phyloP scores from a whole-genome alignment of 2,797 vertebrate genomes.

The Leptatherina wallacei region DNA sequence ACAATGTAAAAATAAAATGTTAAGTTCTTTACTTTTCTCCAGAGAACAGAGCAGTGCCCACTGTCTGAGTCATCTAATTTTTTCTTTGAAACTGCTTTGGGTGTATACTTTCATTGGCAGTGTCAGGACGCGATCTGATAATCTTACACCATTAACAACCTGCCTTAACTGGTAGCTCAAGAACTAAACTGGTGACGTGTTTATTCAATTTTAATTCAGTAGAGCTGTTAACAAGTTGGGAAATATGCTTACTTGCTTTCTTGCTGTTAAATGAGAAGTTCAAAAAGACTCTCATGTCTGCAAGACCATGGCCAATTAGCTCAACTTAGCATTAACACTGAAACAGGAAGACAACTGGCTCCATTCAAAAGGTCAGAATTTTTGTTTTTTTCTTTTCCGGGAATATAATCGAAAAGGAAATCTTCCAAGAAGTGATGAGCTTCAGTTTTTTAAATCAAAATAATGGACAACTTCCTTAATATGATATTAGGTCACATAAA shows the following conservation, averaged over 20 bases:
- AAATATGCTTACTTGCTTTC: not conserved
- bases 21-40: not conserved
- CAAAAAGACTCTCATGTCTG: not conserved
- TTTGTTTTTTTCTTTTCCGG: not conserved
- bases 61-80: not conserved
- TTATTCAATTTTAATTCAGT: not conserved
- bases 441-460: not conserved
- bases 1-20: not conserved
- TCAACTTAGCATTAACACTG: not conserved
- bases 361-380: not conserved
- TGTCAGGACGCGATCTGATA: constrained; percentile 1
- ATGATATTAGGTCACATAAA: not conserved
- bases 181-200: not conserved
- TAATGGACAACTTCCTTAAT: not conserved
- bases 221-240: not conserved
- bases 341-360: not conserved
- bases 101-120: constrained; percentile 4
- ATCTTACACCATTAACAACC: constrained; percentile 14
- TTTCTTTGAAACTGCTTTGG: not conserved
- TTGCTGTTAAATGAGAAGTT: constrained; percentile 4
- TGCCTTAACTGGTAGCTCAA: not conserved
- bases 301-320: constrained; percentile 1
- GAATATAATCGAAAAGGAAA: not conserved
- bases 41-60: not conserved
- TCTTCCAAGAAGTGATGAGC: not conserved